Conservation (phyloP, 64 coral and sea anemone species). For the Platygyra sinensis region DNA sequence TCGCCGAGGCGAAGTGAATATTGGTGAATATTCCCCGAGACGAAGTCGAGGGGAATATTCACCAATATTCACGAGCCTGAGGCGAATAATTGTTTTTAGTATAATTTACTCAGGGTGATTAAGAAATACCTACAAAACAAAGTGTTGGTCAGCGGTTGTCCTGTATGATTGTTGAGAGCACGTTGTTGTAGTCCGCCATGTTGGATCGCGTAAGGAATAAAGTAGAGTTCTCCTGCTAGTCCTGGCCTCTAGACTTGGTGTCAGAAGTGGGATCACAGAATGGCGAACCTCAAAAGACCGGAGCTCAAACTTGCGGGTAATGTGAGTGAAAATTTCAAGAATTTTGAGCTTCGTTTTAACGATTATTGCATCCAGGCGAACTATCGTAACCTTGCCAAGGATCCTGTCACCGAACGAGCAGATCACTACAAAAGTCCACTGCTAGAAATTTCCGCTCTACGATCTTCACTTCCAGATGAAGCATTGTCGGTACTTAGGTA, state of each 20-base stretch:
- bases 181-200: too few relatives aligned
- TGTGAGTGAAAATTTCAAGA: constrained; percentile 51
- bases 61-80: too few relatives aligned
- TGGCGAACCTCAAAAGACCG: constrained; percentile 47
- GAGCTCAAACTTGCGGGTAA: constrained; percentile 37
- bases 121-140: too few relatives aligned
- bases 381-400: constrained; percentile 42
- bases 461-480: constrained; percentile 55
- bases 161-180: too few relatives aligned
- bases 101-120: too few relatives aligned
- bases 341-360: constrained; percentile 47
- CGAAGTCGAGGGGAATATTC: too few relatives aligned
- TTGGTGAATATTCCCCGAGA: too few relatives aligned
- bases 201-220: too few relatives aligned
- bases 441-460: constrained; percentile 45
- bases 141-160: too few relatives aligned
- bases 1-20: too few relatives aligned
- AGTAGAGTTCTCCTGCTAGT: too few relatives aligned
- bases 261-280: not conserved
- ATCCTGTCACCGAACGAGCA: constrained; percentile 31
- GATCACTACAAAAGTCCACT: constrained; percentile 54
- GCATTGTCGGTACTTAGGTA: not conserved
- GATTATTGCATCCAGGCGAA: constrained; percentile 56
- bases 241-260: not conserved
- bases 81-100: too few relatives aligned